phyloP scores from a whole-genome alignment of 1,140 invertebrate species.

The Thalassaphorura encarpata region DNA sequence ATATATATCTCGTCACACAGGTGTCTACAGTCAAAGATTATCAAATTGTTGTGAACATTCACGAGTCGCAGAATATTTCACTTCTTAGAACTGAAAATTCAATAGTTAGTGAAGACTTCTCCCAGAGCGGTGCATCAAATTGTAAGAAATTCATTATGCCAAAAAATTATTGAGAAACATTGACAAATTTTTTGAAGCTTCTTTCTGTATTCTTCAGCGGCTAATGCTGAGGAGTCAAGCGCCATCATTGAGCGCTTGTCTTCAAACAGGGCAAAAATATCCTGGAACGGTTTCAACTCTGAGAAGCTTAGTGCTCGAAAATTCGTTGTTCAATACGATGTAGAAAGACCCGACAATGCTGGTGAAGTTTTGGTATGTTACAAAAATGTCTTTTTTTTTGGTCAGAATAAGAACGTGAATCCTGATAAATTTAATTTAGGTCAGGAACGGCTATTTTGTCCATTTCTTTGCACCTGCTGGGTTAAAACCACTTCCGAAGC shows the following conservation, averaged over 20 bases:
- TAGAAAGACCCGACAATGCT: slow-evolving; percentile 41
- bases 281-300: slow-evolving; percentile 38
- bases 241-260: slow-evolving; percentile 23
- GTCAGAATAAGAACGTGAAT: neutral
- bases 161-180: slow-evolving; percentile 3
- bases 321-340: slow-evolving; percentile 54
- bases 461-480: slow-evolving; percentile 58
- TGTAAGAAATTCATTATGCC: slow-evolving; percentile 9
- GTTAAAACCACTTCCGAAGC: slow-evolving; percentile 50
- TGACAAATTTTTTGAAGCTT: too few species aligned
- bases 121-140: neutral
- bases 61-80: slow-evolving; percentile 47
- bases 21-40: slow-evolving; percentile 37
- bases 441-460: slow-evolving; percentile 65
- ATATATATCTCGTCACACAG: neutral
- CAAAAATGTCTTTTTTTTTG: neutral
- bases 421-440: slow-evolving; percentile 38
- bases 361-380: slow-evolving; percentile 47
- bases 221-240: slow-evolving; percentile 22
- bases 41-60: slow-evolving; percentile 47
- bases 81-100: slow-evolving; percentile 46
- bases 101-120: slow-evolving; percentile 35
- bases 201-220: too few species aligned
- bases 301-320: slow-evolving; percentile 49
- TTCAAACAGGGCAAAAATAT: slow-evolving; percentile 29